phyloP scores from a whole-genome alignment of 2,797 vertebrate genomes.

The Notoglanidium macrostoma region DNA sequence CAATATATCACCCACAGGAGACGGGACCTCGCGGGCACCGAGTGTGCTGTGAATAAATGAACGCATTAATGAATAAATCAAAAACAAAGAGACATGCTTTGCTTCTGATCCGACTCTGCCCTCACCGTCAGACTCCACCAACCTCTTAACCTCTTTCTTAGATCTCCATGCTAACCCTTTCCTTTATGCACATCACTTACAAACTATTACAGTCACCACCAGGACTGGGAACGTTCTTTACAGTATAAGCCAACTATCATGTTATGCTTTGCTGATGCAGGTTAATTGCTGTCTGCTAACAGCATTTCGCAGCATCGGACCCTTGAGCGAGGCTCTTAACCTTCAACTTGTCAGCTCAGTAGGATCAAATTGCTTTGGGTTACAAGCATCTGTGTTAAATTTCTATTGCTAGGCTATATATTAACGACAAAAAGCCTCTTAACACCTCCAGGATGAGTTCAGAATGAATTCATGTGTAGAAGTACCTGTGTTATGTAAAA shows the following conservation, averaged over 20 bases:
- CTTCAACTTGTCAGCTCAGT: not conserved
- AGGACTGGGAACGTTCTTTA: not conserved
- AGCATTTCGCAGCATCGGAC: not conserved
- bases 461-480: not conserved
- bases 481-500: not conserved
- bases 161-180: slow-evolving; percentile 19
- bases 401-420: not conserved
- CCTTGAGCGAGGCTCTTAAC: not conserved
- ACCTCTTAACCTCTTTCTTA: slow-evolving; percentile 60
- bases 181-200: not conserved
- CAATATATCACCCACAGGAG: slow-evolving; percentile 80
- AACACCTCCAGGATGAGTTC: not conserved
- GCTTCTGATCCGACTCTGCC: slow-evolving; percentile 46
- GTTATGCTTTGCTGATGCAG: not conserved
- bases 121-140: slow-evolving; percentile 24
- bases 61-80: slow-evolving; percentile 59
- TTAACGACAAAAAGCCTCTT: not conserved
- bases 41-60: slow-evolving; percentile 60
- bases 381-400: not conserved
- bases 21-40: slow-evolving; percentile 71
- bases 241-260: not conserved
- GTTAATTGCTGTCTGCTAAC: not conserved
- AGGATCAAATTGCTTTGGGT: not conserved
- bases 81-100: slow-evolving; percentile 48
- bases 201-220: not conserved